Evolutionary conservation across 2,888 invertebrate genomes (phyloP).

Genomic region (Athalia cordata): DNA sequence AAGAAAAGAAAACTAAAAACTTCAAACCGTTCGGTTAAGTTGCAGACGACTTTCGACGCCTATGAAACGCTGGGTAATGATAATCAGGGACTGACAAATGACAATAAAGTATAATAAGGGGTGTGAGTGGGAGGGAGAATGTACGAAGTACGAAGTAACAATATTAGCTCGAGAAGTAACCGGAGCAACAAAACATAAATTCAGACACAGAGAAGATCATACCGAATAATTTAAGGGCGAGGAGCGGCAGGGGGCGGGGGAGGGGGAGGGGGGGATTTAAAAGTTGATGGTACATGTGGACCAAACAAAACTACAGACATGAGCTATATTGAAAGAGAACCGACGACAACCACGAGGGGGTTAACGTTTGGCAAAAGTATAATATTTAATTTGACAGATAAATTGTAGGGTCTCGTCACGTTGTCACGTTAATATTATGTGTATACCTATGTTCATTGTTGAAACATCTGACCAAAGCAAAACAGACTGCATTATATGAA

Average conservation of each 20-base stretch:
- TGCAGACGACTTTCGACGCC: conserved; percentile 16
- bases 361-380: conserved; percentile 38
- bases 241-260: too few relatives aligned
- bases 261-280: conserved; percentile 29
- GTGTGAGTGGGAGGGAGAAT: conserved; percentile 37
- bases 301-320: too few relatives aligned
- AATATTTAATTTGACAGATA: conserved; percentile 32
- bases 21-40: background rate
- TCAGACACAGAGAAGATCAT: too few relatives aligned
- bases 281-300: background rate
- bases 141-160: conserved; percentile 2
- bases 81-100: conserved; percentile 30
- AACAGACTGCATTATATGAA: too few relatives aligned
- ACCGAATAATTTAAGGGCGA: background rate
- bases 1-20: background rate
- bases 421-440: too few relatives aligned
- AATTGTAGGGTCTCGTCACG: background rate
- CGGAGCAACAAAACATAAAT: conserved; percentile 1
- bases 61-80: conserved; percentile 29
- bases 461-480: too few relatives aligned
- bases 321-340: too few relatives aligned
- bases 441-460: too few relatives aligned
- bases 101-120: conserved; percentile 46
- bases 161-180: background rate
- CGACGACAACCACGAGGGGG: conserved; percentile 17